Evolutionary conservation across 2,113 vertebrate species (phyloP).

Genomic region (Potamarius usumacintae): DNA sequence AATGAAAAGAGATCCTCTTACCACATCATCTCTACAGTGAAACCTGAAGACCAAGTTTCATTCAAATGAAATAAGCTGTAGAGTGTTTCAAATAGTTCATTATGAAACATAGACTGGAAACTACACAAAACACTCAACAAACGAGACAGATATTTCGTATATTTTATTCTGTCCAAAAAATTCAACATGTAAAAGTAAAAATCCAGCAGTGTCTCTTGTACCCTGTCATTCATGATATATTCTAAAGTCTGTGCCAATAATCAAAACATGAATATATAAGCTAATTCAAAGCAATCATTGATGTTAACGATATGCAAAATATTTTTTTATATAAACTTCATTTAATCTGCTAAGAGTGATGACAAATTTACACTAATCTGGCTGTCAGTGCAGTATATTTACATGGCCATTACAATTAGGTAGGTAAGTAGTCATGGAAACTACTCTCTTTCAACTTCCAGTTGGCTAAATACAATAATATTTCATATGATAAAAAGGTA

Average conservation of each 20-base stretch:
- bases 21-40: background rate
- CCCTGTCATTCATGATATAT: background rate
- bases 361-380: background rate
- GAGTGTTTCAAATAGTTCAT: background rate
- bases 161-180: background rate
- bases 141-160: no score
- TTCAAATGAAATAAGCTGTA: background rate
- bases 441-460: background rate
- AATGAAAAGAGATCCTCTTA: background rate
- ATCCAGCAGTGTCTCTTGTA: background rate
- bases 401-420: background rate
- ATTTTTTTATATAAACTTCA: background rate
- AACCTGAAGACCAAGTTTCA: background rate
- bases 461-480: no score
- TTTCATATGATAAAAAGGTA: no score
- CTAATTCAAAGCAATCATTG: background rate
- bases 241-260: background rate
- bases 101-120: background rate
- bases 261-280: background rate
- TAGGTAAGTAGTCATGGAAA: background rate
- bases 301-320: background rate
- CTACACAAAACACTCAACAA: background rate
- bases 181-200: background rate
- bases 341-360: background rate
- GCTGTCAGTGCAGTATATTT: background rate